Percentiles rank a stretch among this genome's conserved stretches.
Conservation (phyloP, 2,888 invertebrate species). For the Smittia aterrima region DNA sequence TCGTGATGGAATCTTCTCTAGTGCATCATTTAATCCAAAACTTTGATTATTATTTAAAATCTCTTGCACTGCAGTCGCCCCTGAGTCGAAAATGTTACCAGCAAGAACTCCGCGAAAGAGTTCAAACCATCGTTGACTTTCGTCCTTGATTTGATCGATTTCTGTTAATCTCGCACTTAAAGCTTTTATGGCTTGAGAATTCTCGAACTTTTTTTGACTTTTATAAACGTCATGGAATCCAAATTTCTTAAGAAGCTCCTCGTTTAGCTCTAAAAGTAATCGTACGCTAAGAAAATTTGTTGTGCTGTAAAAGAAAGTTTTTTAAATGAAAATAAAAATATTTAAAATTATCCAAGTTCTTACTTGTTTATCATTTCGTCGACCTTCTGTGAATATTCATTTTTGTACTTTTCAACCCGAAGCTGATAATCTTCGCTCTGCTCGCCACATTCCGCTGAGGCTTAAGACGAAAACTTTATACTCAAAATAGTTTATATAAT, state of each 20-base stretch:
- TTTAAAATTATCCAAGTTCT: constrained; percentile 62
- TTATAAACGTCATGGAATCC: constrained; percentile 88
- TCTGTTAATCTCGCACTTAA: constrained; percentile 66
- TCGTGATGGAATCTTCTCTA: constrained; percentile 78
- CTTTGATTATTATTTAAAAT: constrained; percentile 69
- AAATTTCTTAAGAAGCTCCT: constrained; percentile 84
- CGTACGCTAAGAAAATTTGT: constrained; percentile 85
- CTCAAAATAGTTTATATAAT: constrained; percentile 66
- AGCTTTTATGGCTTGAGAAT: constrained; percentile 71
- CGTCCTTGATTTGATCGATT: constrained; percentile 67
- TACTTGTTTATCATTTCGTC: constrained; percentile 52
- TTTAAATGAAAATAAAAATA: constrained; percentile 49
- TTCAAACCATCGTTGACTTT: constrained; percentile 62
- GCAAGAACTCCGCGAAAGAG: constrained; percentile 66
- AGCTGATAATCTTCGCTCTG: constrained; percentile 72
- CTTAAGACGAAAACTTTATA: constrained; percentile 80
- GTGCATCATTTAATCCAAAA: constrained; percentile 81
- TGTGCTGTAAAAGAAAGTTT: constrained; percentile 43
- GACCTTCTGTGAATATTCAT: constrained; percentile 77
- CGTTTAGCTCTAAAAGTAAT: constrained; percentile 85
- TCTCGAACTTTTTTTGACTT: constrained; percentile 84
- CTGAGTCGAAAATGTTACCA: constrained; percentile 97
- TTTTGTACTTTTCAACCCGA: constrained; percentile 77
- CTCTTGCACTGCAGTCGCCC: constrained; percentile 83
- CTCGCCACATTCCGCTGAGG: constrained; percentile 69